Evolutionary conservation across 2,888 invertebrate genomes (phyloP).

Genomic region (Oxycera nigricornis): DNA sequence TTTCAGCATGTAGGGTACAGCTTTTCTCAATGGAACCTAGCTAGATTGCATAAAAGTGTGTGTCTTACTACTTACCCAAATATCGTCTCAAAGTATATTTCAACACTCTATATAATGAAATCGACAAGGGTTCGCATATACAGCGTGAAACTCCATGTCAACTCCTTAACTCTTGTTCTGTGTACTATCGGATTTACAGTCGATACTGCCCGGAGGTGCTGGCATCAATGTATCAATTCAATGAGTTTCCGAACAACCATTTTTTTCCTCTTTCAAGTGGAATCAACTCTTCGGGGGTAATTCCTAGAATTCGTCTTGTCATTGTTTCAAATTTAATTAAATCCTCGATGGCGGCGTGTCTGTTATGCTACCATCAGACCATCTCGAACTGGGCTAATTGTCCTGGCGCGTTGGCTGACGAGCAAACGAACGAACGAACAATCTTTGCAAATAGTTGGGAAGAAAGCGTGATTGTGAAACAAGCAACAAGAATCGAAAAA

Average conservation of each 20-base stretch:
- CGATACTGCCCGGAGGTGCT: neutral
- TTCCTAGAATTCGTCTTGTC: slow-evolving; percentile 52
- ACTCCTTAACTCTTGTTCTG: neutral
- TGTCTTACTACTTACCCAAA: no score
- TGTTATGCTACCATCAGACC: slow-evolving; percentile 59
- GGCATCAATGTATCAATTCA: neutral
- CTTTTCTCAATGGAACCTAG: no score
- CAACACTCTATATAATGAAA: no score
- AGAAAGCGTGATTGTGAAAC: slow-evolving; percentile 6
- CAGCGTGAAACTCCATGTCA: no score
- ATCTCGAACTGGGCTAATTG: slow-evolving; percentile 51
- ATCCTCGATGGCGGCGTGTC: slow-evolving; percentile 63
- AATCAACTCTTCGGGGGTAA: slow-evolving; percentile 1
- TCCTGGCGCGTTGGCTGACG: slow-evolving; percentile 31
- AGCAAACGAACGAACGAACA: no score
- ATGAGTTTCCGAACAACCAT: neutral
- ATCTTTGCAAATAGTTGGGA: slow-evolving; percentile 9
- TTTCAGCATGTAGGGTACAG: no score
- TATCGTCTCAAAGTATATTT: no score
- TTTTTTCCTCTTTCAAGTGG: neutral
- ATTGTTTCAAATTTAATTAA: slow-evolving; percentile 62
- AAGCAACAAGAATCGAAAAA: no score
- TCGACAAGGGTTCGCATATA: no score
- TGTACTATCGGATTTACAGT: neutral
- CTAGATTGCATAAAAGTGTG: no score